Base-by-base conservation (phyloP, 2,113 vertebrate species). In the Puma concolor region DNA sequence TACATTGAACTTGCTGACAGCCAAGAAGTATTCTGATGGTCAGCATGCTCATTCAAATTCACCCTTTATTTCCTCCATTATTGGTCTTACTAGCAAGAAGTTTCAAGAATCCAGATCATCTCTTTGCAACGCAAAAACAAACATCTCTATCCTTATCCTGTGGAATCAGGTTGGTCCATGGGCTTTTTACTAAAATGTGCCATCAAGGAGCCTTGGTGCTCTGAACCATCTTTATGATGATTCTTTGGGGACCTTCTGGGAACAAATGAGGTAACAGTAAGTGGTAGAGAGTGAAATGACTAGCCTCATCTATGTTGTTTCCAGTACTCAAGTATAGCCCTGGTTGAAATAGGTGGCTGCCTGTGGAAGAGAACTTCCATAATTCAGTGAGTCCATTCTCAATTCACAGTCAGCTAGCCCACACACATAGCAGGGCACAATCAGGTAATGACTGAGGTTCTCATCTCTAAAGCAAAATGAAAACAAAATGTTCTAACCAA, bases 101-200 rank as follows among this genome's bases (percentile, higher is more conserved):
- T 88, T 98, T 97, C 92, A 91, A 97, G 98, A 98, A 98, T 98
- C 97, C 95, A 98, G 98, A 96, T 96, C 96, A 97, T 60, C 91
- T 98, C 93, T 95, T 98, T 96, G 85, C 90, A 90, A 96, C 95
- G 86, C 94, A 95, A 94, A 96, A 97, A 81, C 72, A 74, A 98
- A 91, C 5, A 27, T 83, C 72, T 85, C 41, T 36, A 52, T 80
- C 63, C 16, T 88, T 77, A 16, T 41, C 7, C 29, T 71, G 7
- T 48, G 44, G 29, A 79, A 33, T 48, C 25, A 31, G 50, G 11
- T 33, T 48, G 2, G 27, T 48, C n/a, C 38, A 4, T 14, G 7
- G 36, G 21, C 5, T 85, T 88, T 86, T 82, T 15, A 38, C 27
- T 60, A n/a, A 74, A 21, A 79, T 72, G 29, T 54, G 29, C n/a